Base-by-base conservation (phyloP, 2,797 vertebrate genomes). In the Bradypodion pumilum region DNA sequence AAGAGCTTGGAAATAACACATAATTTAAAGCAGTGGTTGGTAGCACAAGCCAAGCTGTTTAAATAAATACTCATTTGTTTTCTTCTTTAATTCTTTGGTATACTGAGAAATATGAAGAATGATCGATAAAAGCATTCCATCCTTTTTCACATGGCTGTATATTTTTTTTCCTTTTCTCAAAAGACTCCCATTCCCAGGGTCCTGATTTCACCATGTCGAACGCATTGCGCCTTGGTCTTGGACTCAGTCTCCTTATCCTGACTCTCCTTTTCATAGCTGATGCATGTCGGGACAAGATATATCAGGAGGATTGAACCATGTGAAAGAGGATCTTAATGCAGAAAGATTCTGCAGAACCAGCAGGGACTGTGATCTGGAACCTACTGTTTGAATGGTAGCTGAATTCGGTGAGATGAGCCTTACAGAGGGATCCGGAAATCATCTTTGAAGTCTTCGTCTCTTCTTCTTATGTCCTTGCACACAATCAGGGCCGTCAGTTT, bases 121-220 rank as follows among this genome's bases (percentile, higher is more conserved):
- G 1, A 10, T 56, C 69, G 25, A 56, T 52, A 72, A 40, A 52
- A 81, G 29, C 60, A 74, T 65, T 74, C n/a, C 60, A 63, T 65
- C 74, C 42, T 74, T 83, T n/a, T 75, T 56, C 52, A 56, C 21
- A 56, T 56, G 21, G 23, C 21, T 59, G n/a, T 56, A 10, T 63
- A 19, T 72, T 2, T 63, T 37, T 37, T 70, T 46, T 42, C 49
- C 1, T 15, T 83, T 49, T 76, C 52, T 85, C 68, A 23, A 59
- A 85, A 85, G 84, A 76, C 0, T 63, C 74, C 9, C 74, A n/a
- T 70, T 62, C 35, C 6, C 16, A 9, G 21, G 29, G 56, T 8
- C 25, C 40, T 2, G 73, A 85, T 72, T 85, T 77, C 65, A 81
- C 79, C 5, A 10, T 56, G 15, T 56, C 65, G 19, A 81, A 81